Evolutionary conservation across 1,140 invertebrate species (phyloP), one percentile per base, ranked within the genome.

Genomic region (Asobara japonica): DNA sequence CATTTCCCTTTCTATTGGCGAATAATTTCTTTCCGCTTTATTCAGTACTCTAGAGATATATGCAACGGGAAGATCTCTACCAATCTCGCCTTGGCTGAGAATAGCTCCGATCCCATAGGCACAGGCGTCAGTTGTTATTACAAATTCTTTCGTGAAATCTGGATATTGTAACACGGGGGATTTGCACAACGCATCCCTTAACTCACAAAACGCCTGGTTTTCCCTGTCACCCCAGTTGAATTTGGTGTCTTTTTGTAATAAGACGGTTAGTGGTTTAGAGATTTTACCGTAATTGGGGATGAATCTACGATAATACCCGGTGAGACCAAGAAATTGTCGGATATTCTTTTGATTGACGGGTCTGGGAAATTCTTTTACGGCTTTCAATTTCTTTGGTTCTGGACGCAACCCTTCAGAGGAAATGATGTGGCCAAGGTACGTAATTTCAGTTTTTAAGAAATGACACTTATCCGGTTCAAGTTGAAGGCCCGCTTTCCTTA

Each of bases 401-500:
- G 60, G 25, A 6, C 29, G 22, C 7, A 62, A 10, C 10, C 60
- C 60, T 0, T 29, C n/a, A 3, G n/a, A 16, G n/a, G 60, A 62
- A 6, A 62, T 31, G 0, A 62, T 30, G 13, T 62, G 60, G 30
- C 60, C 27, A 30, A 62, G 16, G 18, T 30, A 62, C 6, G 3
- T 16, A 3, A 62, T 31, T 31, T 62, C 29, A 2, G 2, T 16
- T 29, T 60, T 0, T 3, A 72, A 27, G 27, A 67, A 72, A 16
- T 72, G 51, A 33, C 71, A 72, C 20, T 72, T 72, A 2, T 72
- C 71, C 6, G 65, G 71, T 66, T 72, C 45, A 3, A 68, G 16
- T 29, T 56, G 51, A 8, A 56, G n/a, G 51, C 51, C 51, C 2
- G 51, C 22, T 22, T 56, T 25, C 2, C 51, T 45, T 61, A 56